These are phyloP conservation scores for Apteryx owenii DNA, from an alignment of 2,113 vertebrate species.

Conservation along the genomic window DNA sequence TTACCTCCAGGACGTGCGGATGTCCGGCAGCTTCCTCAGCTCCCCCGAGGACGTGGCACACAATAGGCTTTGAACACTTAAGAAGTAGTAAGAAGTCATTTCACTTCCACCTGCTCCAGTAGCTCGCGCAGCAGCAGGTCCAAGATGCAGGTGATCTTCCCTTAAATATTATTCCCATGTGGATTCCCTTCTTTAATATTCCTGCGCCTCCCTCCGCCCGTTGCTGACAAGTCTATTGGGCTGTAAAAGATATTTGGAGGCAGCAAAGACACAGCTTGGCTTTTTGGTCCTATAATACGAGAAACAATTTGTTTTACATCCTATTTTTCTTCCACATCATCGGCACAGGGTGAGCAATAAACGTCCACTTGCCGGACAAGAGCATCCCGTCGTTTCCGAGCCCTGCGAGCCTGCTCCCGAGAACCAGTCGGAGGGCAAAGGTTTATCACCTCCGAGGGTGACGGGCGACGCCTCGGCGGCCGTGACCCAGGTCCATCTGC, in stretches of 20 bases:
- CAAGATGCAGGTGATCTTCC: neutral
- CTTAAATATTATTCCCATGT: neutral
- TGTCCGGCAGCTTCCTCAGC: too few relatives aligned
- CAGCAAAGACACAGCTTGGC: neutral
- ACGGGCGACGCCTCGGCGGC: neutral
- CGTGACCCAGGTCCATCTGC: neutral
- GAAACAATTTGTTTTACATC: neutral
- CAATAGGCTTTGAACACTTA: neutral
- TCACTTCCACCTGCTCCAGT: neutral
- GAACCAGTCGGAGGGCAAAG: neutral
- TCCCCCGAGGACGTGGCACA: neutral
- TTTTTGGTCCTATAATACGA: neutral
- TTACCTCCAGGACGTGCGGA: neutral
- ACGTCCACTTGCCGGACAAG: neutral
- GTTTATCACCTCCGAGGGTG: neutral
- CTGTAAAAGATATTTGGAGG: neutral
- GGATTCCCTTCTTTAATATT: neutral
- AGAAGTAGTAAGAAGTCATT: neutral
- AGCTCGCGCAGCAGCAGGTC: neutral
- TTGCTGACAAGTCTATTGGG: neutral
- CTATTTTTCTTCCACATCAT: neutral
- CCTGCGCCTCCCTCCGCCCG: neutral
- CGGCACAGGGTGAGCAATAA: neutral
- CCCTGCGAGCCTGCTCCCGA: rapidly evolving
- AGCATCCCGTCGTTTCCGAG: neutral